These are phyloP conservation scores for Sigmodon hispidus DNA, from an alignment of 2,113 vertebrate genomes.

Conservation along the genomic window DNA sequence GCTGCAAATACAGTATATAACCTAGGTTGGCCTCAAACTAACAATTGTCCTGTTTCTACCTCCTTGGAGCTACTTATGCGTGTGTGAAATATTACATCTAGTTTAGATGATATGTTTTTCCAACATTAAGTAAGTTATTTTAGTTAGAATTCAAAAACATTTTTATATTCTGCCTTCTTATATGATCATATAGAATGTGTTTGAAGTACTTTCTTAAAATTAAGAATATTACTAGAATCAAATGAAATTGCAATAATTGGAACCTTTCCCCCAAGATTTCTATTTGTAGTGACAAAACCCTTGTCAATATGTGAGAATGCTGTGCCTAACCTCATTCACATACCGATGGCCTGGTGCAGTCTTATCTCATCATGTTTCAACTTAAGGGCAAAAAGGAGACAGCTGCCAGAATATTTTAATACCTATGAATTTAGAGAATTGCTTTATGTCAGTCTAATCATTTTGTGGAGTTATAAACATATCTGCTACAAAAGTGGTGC, in stretches of 20 bases:
- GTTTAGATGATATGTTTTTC: background rate
- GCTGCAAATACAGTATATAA: background rate
- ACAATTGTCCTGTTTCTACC: background rate
- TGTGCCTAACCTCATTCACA: constrained; percentile 32
- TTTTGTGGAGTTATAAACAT: constrained; percentile 80
- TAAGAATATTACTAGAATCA: background rate
- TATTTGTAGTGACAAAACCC: constrained; percentile 50
- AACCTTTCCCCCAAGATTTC: constrained; percentile 39
- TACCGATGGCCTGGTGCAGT: background rate
- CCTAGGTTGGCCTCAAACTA: background rate
- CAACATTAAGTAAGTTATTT: constrained; percentile 41
- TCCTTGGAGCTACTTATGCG: background rate
- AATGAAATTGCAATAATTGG: constrained; percentile 51
- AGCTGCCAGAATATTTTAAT: constrained; percentile 81
- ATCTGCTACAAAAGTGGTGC: constrained; percentile 72
- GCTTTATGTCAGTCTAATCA: constrained; percentile 75
- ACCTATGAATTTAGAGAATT: constrained; percentile 78
- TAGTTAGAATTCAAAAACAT: constrained; percentile 54
- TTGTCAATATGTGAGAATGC: constrained; percentile 37
- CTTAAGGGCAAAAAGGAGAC: constrained; percentile 76
- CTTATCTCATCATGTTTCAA: constrained; percentile 77
- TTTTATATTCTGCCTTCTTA: constrained; percentile 42
- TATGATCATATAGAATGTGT: constrained; percentile 21
- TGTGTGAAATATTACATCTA: background rate
- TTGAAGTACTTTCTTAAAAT: constrained; percentile 55